Evolutionary conservation across 2,888 invertebrate genomes (phyloP).

Genomic region (Andrena dorsata): DNA sequence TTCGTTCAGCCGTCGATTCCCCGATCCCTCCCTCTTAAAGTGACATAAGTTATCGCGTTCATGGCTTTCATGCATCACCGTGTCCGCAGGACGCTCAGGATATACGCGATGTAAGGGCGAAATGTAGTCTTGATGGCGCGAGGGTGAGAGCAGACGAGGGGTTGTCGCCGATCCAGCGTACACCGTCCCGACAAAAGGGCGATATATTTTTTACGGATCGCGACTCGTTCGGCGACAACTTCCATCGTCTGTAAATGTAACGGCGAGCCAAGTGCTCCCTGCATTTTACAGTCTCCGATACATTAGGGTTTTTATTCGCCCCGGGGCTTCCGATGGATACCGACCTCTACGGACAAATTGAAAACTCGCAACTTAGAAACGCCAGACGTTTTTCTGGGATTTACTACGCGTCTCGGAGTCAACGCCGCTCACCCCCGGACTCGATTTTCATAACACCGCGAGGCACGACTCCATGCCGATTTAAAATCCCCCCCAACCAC

Average conservation of each 20-base stretch:
- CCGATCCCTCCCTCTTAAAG: slow-evolving; percentile 44
- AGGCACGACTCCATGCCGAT: background rate
- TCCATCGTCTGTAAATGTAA: slow-evolving; percentile 60
- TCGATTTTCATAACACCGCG: slow-evolving; percentile 23
- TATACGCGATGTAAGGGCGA: slow-evolving; percentile 64
- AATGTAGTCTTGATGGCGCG: slow-evolving; percentile 63
- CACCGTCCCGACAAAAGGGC: slow-evolving; percentile 64
- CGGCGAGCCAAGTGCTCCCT: slow-evolving; percentile 50
- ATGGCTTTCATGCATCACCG: slow-evolving; percentile 71
- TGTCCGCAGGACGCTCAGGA: slow-evolving; percentile 64
- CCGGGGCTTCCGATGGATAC: background rate
- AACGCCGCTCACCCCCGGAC: slow-evolving; percentile 7
- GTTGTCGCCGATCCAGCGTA: slow-evolving; percentile 57
- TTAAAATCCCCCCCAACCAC: slow-evolving; percentile 34
- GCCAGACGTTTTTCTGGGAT: slow-evolving; percentile 18
- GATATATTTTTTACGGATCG: slow-evolving; percentile 69
- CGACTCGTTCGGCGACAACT: slow-evolving; percentile 46
- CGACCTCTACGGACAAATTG: slow-evolving; percentile 34
- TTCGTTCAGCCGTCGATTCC: slow-evolving; percentile 45
- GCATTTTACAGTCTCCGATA: slow-evolving; percentile 41
- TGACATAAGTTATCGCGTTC: slow-evolving; percentile 72
- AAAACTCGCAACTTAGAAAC: slow-evolving; percentile 33
- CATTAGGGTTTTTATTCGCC: slow-evolving; percentile 31
- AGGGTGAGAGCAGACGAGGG: slow-evolving; percentile 64
- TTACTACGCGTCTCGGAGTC: slow-evolving; percentile 29